These are phyloP conservation scores for Eristalis pertinax DNA, from an alignment of 2,888 invertebrate species.

Conservation along the genomic window DNA sequence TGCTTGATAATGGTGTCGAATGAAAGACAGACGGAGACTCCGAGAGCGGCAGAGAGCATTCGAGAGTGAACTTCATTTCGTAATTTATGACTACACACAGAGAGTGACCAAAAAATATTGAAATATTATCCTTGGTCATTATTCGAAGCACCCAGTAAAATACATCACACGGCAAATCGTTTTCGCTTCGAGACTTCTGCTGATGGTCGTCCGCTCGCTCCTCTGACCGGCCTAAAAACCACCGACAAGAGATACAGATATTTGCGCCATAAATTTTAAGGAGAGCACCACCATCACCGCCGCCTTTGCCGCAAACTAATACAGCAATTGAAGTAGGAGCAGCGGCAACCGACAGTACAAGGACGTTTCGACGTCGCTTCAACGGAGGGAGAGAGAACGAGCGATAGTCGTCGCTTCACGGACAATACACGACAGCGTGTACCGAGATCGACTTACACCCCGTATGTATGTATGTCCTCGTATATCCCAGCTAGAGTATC, in stretches of 20 bases:
- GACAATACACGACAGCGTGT: background rate
- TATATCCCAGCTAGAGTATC: slow-evolving; percentile 15
- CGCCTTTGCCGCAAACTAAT: background rate
- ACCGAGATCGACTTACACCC: background rate
- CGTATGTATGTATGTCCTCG: background rate
- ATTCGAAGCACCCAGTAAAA: slow-evolving; percentile 69
- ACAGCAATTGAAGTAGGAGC: background rate
- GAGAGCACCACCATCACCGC: slow-evolving; percentile 9
- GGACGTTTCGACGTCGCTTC: background rate
- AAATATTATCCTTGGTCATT: slow-evolving; percentile 71
- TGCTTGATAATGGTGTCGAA: background rate
- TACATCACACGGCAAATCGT: slow-evolving; percentile 69
- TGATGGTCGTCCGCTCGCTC: slow-evolving; percentile 14
- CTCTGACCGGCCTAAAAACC: background rate
- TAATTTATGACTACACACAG: slow-evolving; percentile 69
- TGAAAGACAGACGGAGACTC: background rate
- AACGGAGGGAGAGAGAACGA: background rate
- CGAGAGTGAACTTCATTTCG: slow-evolving; percentile 51
- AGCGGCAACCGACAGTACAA: background rate
- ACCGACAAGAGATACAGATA: slow-evolving; percentile 52
- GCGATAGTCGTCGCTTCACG: background rate
- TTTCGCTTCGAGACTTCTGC: slow-evolving; percentile 59
- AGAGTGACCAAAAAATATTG: slow-evolving; percentile 70
- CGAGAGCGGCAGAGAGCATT: background rate
- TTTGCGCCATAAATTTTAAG: slow-evolving; percentile 61